Evolutionary conservation across 2,113 vertebrate species (phyloP).

Genomic region (Thamnophis sirtalis): DNA sequence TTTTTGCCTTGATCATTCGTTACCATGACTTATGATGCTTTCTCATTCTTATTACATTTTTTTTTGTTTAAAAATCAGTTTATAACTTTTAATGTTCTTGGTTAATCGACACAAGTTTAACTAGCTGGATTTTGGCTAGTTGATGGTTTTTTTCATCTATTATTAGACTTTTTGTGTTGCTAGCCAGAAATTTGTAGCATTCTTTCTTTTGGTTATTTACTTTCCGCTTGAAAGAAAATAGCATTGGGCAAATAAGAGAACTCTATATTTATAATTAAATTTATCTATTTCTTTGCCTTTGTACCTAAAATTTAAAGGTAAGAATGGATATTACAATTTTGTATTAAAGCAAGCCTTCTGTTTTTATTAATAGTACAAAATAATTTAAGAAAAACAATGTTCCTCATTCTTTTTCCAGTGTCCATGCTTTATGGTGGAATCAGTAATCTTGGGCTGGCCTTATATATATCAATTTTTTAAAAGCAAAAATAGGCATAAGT

Average conservation of each 20-base stretch:
- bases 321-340: neutral
- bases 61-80: neutral
- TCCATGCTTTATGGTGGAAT: neutral
- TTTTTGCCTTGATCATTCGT: neutral
- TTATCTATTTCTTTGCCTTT: neutral
- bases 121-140: neutral
- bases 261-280: neutral
- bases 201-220: neutral
- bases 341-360: neutral
- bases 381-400: neutral
- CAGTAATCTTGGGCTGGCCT: neutral
- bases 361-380: neutral
- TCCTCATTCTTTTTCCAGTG: neutral
- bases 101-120: neutral
- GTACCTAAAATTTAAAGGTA: neutral
- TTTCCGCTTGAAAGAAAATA: neutral
- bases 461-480: neutral
- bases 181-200: neutral
- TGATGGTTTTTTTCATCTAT: neutral
- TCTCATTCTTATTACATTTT: neutral
- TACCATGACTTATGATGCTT: neutral
- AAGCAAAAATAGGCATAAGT: no score
- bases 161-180: neutral
- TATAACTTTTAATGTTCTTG: neutral
- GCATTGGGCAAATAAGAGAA: neutral